These are phyloP conservation scores for Archocentrus centrarchus DNA, from an alignment of 2,113 vertebrate genomes.

Conservation along the genomic window DNA sequence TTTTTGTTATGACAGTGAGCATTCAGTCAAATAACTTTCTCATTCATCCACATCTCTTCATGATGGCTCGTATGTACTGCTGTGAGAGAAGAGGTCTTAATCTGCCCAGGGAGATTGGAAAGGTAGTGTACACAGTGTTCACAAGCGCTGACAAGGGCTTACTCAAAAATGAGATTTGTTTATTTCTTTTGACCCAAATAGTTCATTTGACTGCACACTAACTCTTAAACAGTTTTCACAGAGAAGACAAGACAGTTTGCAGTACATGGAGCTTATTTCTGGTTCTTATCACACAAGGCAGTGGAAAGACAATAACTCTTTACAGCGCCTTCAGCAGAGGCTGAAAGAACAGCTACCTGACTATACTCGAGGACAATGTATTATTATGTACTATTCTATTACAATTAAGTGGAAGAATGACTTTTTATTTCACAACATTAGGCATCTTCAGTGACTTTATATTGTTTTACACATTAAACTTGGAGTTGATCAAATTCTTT, in stretches of 20 bases:
- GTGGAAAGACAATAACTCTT: neutral
- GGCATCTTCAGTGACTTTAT: neutral
- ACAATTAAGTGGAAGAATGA: neutral
- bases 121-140: constrained; percentile 39
- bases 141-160: constrained; percentile 31
- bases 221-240: constrained; percentile 41
- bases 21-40: neutral
- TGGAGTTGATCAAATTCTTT: neutral
- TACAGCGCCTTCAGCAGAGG: neutral
- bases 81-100: constrained; percentile 18
- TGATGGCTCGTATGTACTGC: neutral
- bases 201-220: constrained; percentile 3
- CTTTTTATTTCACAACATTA: neutral
- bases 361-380: neutral
- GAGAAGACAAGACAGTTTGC: constrained; percentile 33
- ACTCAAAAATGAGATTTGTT: constrained; percentile 56
- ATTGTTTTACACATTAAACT: neutral
- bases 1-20: constrained; percentile 30
- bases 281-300: neutral
- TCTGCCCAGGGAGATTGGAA: neutral
- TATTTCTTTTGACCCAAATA: constrained; percentile 52
- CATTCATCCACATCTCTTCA: constrained; percentile 5
- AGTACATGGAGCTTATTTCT: constrained; percentile 34
- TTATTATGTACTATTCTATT: neutral
- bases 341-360: constrained; percentile 8